phyloP scores from a whole-genome alignment of 2,113 vertebrate genomes.

The Sminthopsis crassicaudata region DNA sequence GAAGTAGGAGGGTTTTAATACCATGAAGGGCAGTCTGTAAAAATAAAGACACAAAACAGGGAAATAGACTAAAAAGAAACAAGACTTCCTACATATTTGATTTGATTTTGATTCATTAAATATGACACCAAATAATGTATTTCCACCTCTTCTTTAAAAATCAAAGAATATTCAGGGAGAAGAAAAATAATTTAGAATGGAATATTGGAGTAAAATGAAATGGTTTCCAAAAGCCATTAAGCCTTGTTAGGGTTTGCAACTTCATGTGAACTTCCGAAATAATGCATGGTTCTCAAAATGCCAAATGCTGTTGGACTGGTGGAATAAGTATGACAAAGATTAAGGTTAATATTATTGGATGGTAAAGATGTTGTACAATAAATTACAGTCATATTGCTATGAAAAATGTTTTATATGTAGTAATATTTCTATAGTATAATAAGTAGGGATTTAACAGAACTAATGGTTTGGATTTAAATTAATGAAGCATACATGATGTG shows the following conservation, averaged over 20 bases:
- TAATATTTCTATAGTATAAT: slow-evolving; percentile 65
- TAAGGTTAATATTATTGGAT: slow-evolving; percentile 67
- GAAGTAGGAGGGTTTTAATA: no score
- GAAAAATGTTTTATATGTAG: slow-evolving; percentile 56
- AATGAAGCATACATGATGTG: slow-evolving; percentile 73
- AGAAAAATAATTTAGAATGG: slow-evolving; percentile 54
- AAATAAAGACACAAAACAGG: neutral
- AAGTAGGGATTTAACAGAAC: slow-evolving; percentile 66
- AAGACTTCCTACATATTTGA: neutral
- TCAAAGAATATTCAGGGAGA: slow-evolving; percentile 53
- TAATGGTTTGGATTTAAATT: slow-evolving; percentile 75
- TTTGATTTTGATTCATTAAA: slow-evolving; percentile 73
- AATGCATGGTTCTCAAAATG: slow-evolving; percentile 72
- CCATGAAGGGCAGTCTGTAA: neutral
- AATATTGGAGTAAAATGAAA: slow-evolving; percentile 55
- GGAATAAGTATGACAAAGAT: slow-evolving; percentile 69
- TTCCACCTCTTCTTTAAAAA: slow-evolving; percentile 44
- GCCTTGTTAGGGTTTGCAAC: slow-evolving; percentile 71
- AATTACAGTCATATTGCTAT: slow-evolving; percentile 70
- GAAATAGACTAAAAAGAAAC: neutral
- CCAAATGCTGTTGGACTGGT: slow-evolving; percentile 69
- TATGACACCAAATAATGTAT: neutral
- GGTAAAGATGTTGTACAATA: slow-evolving; percentile 63
- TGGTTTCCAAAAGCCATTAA: slow-evolving; percentile 75
- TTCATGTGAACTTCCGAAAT: slow-evolving; percentile 78